phyloP scores from a whole-genome alignment of 1,140 invertebrate species.

The Solenopsis fugax region DNA sequence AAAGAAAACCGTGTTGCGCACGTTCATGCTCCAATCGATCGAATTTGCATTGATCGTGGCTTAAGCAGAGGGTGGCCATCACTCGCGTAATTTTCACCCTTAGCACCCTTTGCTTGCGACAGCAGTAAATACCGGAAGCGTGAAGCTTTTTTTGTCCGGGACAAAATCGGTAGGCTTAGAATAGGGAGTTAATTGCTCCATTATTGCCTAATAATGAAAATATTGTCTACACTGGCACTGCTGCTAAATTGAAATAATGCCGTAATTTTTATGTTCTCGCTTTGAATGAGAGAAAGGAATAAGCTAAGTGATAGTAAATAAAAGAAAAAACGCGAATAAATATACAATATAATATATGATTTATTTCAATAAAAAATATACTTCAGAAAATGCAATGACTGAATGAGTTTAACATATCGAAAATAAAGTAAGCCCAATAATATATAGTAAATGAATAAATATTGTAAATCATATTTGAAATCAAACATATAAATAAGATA shows the following conservation, averaged over 20 bases:
- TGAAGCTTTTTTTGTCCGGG: constrained; percentile 40
- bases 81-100: constrained; percentile 57
- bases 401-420: neutral
- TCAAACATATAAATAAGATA: neutral
- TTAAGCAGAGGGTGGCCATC: constrained; percentile 30
- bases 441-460: neutral
- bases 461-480: too few species aligned
- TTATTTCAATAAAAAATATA: neutral
- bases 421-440: neutral
- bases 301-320: neutral
- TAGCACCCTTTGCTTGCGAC: neutral
- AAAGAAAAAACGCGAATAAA: neutral
- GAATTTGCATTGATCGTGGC: constrained; percentile 50
- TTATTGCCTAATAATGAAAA: neutral
- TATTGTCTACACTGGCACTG: neutral
- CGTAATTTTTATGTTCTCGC: neutral
- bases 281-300: constrained; percentile 4
- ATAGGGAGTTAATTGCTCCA: neutral
- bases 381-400: neutral
- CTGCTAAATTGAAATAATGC: neutral
- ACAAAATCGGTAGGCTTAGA: neutral
- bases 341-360: neutral
- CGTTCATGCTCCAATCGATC: constrained; percentile 50
- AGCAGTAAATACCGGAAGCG: constrained; percentile 51
- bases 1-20: constrained; percentile 24